phyloP scores from a whole-genome alignment of 2,113 vertebrate genomes.

The Xenotilapia longispinis region DNA sequence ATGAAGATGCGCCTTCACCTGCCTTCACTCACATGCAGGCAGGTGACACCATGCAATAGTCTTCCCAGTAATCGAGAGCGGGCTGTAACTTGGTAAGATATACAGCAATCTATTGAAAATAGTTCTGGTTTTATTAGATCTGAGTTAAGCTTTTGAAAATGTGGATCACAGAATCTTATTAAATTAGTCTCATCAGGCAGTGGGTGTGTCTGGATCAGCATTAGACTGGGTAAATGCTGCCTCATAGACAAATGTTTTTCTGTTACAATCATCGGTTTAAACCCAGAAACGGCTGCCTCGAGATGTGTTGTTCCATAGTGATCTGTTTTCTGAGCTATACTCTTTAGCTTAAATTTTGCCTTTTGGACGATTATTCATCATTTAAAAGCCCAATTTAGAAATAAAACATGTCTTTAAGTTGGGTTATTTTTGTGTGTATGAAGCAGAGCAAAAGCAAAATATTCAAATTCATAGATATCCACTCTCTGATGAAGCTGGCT shows the following conservation, averaged over 20 bases:
- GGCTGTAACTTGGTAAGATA: neutral
- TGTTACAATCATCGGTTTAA: neutral
- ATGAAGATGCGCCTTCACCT: neutral
- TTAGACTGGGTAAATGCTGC: neutral
- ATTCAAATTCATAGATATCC: neutral
- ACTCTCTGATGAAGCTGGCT: neutral
- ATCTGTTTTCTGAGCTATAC: neutral
- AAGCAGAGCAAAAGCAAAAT: neutral
- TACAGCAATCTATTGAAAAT: neutral
- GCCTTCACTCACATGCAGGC: neutral
- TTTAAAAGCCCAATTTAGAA: neutral
- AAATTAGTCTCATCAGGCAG: neutral
- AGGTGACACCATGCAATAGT: neutral
- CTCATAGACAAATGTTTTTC: neutral
- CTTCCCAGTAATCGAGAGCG: neutral
- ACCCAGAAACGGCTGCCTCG: neutral
- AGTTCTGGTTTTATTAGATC: neutral
- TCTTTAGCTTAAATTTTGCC: fast-evolving
- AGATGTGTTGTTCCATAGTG: neutral
- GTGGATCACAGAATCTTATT: fast-evolving
- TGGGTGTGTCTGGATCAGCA: neutral
- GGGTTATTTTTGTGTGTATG: neutral
- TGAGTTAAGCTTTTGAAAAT: neutral
- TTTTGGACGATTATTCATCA: fast-evolving
- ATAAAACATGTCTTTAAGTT: neutral